These are phyloP conservation scores for Limnephilus lunatus DNA, from an alignment of 2,888 invertebrate species.

Conservation along the genomic window DNA sequence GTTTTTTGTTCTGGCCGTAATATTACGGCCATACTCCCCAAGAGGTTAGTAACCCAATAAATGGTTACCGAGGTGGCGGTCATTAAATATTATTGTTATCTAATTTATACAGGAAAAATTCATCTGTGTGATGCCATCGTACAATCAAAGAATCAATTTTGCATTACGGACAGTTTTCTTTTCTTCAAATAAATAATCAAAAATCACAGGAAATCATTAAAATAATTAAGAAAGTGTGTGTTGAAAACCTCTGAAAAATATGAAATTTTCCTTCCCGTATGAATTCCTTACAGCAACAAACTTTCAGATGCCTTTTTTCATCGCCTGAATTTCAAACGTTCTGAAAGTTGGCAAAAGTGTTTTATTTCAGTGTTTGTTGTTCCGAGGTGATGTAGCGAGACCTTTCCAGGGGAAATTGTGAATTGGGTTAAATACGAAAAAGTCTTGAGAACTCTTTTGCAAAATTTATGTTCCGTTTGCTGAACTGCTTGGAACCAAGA, in stretches of 20 bases:
- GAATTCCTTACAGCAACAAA: constrained; percentile 31
- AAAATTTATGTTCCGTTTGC: constrained; percentile 43
- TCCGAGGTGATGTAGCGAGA: constrained; percentile 43
- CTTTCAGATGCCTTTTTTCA: constrained; percentile 37
- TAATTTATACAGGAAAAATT: too few relatives aligned
- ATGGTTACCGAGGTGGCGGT: too few relatives aligned
- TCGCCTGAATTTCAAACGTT: constrained; percentile 31
- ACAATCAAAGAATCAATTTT: background rate
- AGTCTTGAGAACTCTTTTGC: constrained; percentile 37
- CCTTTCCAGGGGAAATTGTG: constrained; percentile 34
- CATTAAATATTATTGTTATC: too few relatives aligned
- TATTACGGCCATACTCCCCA: too few relatives aligned
- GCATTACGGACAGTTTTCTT: background rate
- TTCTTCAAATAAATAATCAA: background rate
- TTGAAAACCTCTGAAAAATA: constrained; percentile 33
- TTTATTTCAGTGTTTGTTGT: constrained; percentile 46
- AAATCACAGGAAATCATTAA: background rate
- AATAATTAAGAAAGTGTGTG: background rate
- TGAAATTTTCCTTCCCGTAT: constrained; percentile 18
- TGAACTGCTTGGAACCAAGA: background rate
- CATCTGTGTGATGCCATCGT: too few relatives aligned
- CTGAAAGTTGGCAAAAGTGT: constrained; percentile 38
- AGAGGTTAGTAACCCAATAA: too few relatives aligned
- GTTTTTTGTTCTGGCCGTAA: too few relatives aligned
- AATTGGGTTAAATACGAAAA: constrained; percentile 48